Percentiles rank a stretch among this genome's conserved stretches.
These are phyloP conservation scores for Platycnemis pennipes DNA, from an alignment of 2,888 invertebrate genomes.

Conservation along the genomic window DNA sequence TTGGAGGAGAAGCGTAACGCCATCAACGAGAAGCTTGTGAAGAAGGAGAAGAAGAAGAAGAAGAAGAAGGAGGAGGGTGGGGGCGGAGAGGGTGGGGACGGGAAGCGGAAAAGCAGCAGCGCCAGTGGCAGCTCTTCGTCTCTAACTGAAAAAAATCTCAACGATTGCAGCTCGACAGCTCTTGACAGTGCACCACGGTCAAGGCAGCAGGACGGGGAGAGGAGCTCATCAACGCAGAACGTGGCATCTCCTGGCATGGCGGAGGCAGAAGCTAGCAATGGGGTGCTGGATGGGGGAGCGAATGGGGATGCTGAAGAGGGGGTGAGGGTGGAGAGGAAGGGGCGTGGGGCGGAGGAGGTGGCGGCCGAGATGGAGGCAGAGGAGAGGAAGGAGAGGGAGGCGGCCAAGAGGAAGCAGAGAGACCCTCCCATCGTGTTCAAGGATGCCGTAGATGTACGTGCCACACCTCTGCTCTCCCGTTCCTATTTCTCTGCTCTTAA, in stretches of 20 bases:
- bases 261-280: neutral
- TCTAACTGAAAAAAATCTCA: slow-evolving; percentile 71
- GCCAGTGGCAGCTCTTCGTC: slow-evolving; percentile 74
- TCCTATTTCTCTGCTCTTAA: no score
- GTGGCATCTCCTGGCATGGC: neutral
- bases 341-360: slow-evolving; percentile 66
- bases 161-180: slow-evolving; percentile 68
- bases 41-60: slow-evolving; percentile 88
- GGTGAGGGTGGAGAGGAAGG: neutral
- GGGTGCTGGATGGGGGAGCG: neutral
- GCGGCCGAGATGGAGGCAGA: slow-evolving; percentile 81
- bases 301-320: neutral
- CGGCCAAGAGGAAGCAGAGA: slow-evolving; percentile 86
- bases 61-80: slow-evolving; percentile 81
- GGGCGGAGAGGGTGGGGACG: slow-evolving; percentile 73
- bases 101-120: slow-evolving; percentile 77
- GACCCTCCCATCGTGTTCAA: slow-evolving; percentile 91
- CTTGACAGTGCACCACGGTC: slow-evolving; percentile 79
- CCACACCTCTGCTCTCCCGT: neutral
- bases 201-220: slow-evolving; percentile 75
- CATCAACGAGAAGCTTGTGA: slow-evolving; percentile 87
- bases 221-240: neutral
- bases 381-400: slow-evolving; percentile 85
- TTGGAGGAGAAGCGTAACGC: slow-evolving; percentile 86
- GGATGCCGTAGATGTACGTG: slow-evolving; percentile 85